Evolutionary conservation across 2,113 vertebrate species (phyloP).

Genomic region (Coptodon rendalli): DNA sequence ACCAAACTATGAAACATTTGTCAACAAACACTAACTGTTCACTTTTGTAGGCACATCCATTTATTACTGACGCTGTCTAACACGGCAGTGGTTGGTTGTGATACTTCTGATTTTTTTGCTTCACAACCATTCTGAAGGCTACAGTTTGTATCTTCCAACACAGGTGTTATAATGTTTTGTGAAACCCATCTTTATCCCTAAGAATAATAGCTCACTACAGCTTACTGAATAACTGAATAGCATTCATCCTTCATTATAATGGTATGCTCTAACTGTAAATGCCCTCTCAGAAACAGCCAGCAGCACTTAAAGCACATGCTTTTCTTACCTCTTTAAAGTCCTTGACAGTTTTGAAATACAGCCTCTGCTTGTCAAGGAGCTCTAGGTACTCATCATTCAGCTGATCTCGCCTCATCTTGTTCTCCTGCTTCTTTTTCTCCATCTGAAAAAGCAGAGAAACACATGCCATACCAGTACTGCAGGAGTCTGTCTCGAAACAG

Average conservation of each 20-base stretch:
- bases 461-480: background rate
- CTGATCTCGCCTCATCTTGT: conserved; percentile 97
- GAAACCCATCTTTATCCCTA: background rate
- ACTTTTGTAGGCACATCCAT: background rate
- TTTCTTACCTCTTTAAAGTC: conserved; percentile 96
- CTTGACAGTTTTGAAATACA: conserved; percentile 98
- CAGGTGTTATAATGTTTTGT: background rate
- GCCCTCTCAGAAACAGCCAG: background rate
- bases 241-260: background rate
- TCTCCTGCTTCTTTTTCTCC: conserved; percentile 98
- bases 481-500: background rate
- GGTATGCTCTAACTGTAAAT: background rate
- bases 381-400: conserved; percentile 95
- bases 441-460: conserved; percentile 70
- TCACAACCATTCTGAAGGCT: background rate
- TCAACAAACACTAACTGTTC: background rate
- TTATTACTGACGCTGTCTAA: background rate
- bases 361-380: conserved; percentile 91
- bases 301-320: background rate
- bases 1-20: background rate
- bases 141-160: background rate
- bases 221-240: background rate
- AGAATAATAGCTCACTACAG: background rate
- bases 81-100: accelerated
- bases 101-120: background rate